Evolutionary conservation across 2,797 vertebrate species (phyloP), one percentile per base, ranked within the genome.

Genomic region (Macrochelys suwanniensis): DNA sequence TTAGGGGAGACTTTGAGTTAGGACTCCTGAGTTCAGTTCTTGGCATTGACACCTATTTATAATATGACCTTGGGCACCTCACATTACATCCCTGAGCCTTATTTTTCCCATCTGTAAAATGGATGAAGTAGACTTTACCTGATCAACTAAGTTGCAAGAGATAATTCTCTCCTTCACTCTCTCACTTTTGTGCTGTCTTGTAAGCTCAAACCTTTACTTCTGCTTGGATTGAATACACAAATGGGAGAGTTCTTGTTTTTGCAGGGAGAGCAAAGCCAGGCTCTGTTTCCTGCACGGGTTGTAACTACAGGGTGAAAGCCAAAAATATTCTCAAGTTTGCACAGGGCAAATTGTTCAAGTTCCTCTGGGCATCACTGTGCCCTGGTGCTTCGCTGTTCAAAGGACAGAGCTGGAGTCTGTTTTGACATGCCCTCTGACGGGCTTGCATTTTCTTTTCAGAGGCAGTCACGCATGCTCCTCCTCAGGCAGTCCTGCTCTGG

Each of bases 281-380:
- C 37, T 37, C 65, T 23, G 82, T 92, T 87, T 74, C 23, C 82
- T 65, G n/a, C 9, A 2, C 78, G 80, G 5, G 6, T 80, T 92
- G 93, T 88, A 85, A 87, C 89, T 81, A 90, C 84, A 91, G 89
- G 78, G 82, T 84, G 92, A 95, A 97, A 88, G 90, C 85, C 87
- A 78, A 59, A 95, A 95, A 84, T 47, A 42, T 85, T 89, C 74
- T 53, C 49, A 89, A 76, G 94, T 93, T 97, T 94, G 92, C 59
- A 92, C 80, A 86, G 88, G 85, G 65, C 71, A 74, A 11, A 53
- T 93, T 28, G 89, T 95, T 91, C 87, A 51, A 2, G 0, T 95
- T 94, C 93, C 85, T 92, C 37, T 88, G 92, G 85, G 82, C 82
- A 57, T 11, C 56, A 87, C 59, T 76, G 78, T 80, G 76, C 88